Conservation (phyloP, 2,888 invertebrate genomes). For the Elegia similella region DNA sequence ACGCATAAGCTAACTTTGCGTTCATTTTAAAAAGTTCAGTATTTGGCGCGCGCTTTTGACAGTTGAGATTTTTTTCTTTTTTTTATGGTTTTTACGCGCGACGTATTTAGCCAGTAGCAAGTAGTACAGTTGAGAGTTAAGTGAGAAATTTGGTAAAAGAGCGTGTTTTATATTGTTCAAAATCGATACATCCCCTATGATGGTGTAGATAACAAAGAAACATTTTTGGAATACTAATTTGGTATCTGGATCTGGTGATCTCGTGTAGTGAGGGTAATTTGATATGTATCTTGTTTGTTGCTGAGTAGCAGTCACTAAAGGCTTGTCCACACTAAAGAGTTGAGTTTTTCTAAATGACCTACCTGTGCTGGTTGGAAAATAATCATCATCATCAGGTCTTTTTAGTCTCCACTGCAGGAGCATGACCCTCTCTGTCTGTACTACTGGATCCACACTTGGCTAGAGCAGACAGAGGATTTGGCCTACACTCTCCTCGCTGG, state of each 20-base stretch:
- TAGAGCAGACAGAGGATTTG: no score
- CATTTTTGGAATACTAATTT: constrained; percentile 4
- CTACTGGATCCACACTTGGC: no score
- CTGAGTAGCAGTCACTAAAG: neutral
- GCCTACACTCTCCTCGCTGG: no score
- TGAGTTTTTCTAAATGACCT: no score
- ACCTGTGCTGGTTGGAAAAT: no score
- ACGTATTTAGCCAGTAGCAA: no score
- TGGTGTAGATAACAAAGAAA: neutral
- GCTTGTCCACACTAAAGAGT: no score
- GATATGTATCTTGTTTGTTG: constrained; percentile 18
- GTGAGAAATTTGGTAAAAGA: constrained; percentile 31
- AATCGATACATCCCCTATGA: constrained; percentile 59
- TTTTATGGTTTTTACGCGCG: no score
- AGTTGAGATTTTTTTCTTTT: no score
- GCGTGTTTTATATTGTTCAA: constrained; percentile 44
- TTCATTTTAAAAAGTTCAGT: constrained; percentile 49
- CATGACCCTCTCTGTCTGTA: no score
- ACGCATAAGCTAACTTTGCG: constrained; percentile 43
- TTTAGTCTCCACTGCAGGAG: no score
- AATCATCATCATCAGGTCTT: no score
- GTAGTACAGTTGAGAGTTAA: constrained; percentile 24
- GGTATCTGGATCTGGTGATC: neutral
- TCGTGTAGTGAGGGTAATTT: constrained; percentile 11
- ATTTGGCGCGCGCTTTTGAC: constrained; percentile 28